Evolutionary conservation across 2,113 vertebrate species (phyloP).

Genomic region (Ictalurus punctatus): DNA sequence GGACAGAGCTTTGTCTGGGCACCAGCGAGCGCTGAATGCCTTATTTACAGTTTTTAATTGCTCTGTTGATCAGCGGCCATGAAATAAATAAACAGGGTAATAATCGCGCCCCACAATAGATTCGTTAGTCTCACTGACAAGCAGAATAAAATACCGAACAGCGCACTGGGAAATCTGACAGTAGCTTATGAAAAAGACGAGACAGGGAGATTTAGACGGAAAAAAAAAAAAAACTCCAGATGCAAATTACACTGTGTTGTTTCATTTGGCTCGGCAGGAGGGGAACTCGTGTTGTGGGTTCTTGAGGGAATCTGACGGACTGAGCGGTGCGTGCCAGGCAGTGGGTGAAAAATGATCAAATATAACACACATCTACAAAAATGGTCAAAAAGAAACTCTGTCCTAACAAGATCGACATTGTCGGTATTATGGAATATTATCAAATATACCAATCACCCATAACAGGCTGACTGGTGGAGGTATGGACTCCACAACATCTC

Average conservation of each 20-base stretch:
- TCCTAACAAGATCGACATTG: background rate
- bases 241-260: conserved; percentile 61
- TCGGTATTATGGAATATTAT: background rate
- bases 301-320: conserved; percentile 5
- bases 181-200: conserved; percentile 54
- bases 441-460: no score
- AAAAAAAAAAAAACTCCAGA: conserved; percentile 49
- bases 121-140: conserved; percentile 82
- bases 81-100: conserved; percentile 67
- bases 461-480: no score
- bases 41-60: conserved; percentile 92
- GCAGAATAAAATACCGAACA: conserved; percentile 79
- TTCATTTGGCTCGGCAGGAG: conserved; percentile 59
- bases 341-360: background rate
- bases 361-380: background rate
- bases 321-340: background rate
- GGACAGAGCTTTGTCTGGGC: conserved; percentile 74
- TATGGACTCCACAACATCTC: no score
- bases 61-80: conserved; percentile 83
- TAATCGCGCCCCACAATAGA: conserved; percentile 80
- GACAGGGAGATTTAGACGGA: conserved; percentile 56
- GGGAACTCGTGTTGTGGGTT: conserved; percentile 57
- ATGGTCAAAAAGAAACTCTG: background rate
- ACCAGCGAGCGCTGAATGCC: conserved; percentile 75
- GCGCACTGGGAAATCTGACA: conserved; percentile 63